phyloP scores from a whole-genome alignment of 2,888 invertebrate genomes.

The Matsumyia berberina region DNA sequence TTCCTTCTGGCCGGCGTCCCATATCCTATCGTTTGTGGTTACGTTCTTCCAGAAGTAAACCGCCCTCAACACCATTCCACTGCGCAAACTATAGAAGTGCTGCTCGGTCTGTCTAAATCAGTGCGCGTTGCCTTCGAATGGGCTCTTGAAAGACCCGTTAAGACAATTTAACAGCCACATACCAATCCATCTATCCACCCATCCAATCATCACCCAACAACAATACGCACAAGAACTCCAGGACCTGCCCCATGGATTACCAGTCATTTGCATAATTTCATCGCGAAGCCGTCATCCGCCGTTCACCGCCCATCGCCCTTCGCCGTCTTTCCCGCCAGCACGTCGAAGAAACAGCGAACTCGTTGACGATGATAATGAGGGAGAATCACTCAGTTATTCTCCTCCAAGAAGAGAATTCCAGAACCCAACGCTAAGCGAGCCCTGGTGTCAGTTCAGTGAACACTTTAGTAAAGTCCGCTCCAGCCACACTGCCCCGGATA shows the following conservation, averaged over 20 bases:
- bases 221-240: conserved; percentile 43
- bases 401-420: conserved; percentile 1
- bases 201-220: conserved; percentile 73
- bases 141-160: conserved; percentile 49
- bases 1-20: not conserved
- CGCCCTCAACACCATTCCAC: not conserved
- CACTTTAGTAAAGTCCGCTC: conserved; percentile 51
- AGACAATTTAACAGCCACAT: conserved; percentile 39
- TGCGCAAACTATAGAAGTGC: conserved; percentile 40
- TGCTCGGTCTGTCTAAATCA: conserved; percentile 57
- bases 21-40: not conserved
- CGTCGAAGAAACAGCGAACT: conserved; percentile 20
- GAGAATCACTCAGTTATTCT: not conserved
- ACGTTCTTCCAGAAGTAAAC: conserved; percentile 13
- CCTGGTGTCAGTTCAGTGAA: conserved; percentile 56
- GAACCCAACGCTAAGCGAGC: conserved; percentile 11
- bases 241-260: conserved; percentile 55
- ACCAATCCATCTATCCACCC: conserved; percentile 47
- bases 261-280: conserved; percentile 74
- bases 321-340: too few species aligned
- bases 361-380: conserved; percentile 66
- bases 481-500: conserved; percentile 22
- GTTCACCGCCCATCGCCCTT: too few species aligned
- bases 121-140: conserved; percentile 29
- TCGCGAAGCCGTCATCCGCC: conserved; percentile 21